Conservation (phyloP, 2,113 vertebrate genomes). For the Tyrannus savana region DNA sequence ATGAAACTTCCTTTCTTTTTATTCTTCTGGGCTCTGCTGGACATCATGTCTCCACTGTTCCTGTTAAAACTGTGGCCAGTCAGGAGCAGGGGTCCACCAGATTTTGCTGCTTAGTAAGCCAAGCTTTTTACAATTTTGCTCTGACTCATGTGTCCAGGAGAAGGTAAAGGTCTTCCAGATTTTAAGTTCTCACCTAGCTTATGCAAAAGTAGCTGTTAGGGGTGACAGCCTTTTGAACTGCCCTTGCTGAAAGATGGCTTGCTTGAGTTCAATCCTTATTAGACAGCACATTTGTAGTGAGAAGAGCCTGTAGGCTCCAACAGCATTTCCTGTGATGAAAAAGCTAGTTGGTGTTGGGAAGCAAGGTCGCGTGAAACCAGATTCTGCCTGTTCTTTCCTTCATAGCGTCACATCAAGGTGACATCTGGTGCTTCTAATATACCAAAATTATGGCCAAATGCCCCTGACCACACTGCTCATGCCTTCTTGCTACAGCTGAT, state of each 20-base stretch:
- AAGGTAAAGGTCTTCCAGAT: neutral
- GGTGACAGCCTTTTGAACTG: neutral
- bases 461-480: neutral
- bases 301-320: neutral
- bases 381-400: neutral
- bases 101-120: neutral
- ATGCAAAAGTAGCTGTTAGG: neutral
- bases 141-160: neutral
- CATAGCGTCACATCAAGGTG: neutral
- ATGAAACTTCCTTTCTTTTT: neutral
- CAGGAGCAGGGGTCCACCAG: neutral
- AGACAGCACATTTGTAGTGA: neutral
- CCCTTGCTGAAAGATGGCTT: neutral
- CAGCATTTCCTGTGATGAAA: neutral
- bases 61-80: neutral
- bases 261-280: neutral
- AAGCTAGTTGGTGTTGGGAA: neutral
- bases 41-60: neutral
- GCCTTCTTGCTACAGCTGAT: neutral
- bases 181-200: neutral
- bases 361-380: neutral
- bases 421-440: neutral
- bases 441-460: neutral
- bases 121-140: neutral
- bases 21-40: neutral